These are phyloP conservation scores for Trinorchestia longiramus DNA, from an alignment of 1,140 invertebrate genomes.

Conservation along the genomic window DNA sequence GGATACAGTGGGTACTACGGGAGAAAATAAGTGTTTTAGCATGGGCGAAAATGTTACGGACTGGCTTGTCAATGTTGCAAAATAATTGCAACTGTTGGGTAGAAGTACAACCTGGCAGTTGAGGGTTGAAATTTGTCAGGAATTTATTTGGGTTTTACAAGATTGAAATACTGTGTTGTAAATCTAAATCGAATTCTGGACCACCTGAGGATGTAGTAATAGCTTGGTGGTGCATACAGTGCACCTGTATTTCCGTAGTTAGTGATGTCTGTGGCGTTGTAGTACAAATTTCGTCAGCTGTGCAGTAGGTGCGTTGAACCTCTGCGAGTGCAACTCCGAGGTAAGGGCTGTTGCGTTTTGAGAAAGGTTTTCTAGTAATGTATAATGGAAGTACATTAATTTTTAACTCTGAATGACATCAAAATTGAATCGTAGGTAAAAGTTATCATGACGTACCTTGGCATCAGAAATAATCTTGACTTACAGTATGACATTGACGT, in stretches of 20 bases:
- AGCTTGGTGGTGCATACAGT: neutral
- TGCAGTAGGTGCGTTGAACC: neutral
- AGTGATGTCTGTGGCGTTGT: neutral
- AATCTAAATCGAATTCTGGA: neutral
- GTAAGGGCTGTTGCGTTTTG: neutral
- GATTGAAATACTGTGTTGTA: neutral
- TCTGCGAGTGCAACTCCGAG: neutral
- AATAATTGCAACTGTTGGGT: no score
- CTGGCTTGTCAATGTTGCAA: neutral
- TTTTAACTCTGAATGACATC: neutral
- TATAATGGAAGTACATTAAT: neutral
- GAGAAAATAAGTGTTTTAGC: neutral
- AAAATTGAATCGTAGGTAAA: neutral
- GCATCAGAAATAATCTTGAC: neutral
- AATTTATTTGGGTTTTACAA: neutral
- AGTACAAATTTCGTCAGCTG: neutral
- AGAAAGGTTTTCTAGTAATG: neutral
- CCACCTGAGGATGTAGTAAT: neutral
- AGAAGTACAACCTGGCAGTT: no score
- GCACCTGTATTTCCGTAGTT: neutral
- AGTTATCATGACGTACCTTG: neutral
- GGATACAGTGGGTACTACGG: slow-evolving; percentile 47
- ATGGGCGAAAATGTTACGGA: neutral
- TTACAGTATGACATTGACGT: neutral
- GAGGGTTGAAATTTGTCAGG: neutral